phyloP scores from a whole-genome alignment of 37 sponge, comb jelly and placozoan genomes.

The Spongilla lacustris region DNA sequence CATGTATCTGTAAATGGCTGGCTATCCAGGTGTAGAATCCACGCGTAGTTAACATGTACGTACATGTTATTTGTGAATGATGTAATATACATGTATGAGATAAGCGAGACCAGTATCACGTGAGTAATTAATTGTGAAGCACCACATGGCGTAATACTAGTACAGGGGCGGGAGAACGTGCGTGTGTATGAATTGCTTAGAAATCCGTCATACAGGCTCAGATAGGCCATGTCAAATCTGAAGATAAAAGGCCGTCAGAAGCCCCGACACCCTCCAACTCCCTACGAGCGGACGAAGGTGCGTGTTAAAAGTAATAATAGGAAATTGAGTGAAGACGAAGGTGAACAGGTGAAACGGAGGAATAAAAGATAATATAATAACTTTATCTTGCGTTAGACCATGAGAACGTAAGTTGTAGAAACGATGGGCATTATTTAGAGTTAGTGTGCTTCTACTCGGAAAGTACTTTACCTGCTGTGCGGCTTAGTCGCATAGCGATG shows the following conservation, averaged over 20 bases:
- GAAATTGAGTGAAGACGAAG: background rate
- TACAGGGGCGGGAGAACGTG: background rate
- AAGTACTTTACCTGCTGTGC: no score
- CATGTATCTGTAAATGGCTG: no score
- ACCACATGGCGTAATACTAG: background rate
- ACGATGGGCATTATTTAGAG: background rate
- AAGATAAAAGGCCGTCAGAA: slow-evolving; percentile 33
- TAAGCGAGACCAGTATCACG: background rate
- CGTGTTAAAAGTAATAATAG: background rate
- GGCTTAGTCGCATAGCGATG: background rate
- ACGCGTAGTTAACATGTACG: no score
- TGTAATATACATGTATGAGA: no score
- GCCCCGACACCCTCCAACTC: slow-evolving; percentile 17
- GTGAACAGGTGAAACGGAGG: background rate
- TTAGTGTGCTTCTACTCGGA: no score
- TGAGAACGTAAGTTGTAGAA: background rate
- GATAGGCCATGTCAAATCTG: slow-evolving; percentile 3
- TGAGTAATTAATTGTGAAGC: background rate
- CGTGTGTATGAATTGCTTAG: background rate
- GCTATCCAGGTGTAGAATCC: no score
- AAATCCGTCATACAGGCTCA: background rate
- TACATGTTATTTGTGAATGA: no score
- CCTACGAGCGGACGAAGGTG: slow-evolving; percentile 59
- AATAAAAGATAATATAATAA: no score
- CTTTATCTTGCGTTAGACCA: no score